Percentiles rank a stretch among this genome's conserved stretches.
phyloP scores from a whole-genome alignment of 2,113 vertebrate genomes.

The Zosterops japonicus region DNA sequence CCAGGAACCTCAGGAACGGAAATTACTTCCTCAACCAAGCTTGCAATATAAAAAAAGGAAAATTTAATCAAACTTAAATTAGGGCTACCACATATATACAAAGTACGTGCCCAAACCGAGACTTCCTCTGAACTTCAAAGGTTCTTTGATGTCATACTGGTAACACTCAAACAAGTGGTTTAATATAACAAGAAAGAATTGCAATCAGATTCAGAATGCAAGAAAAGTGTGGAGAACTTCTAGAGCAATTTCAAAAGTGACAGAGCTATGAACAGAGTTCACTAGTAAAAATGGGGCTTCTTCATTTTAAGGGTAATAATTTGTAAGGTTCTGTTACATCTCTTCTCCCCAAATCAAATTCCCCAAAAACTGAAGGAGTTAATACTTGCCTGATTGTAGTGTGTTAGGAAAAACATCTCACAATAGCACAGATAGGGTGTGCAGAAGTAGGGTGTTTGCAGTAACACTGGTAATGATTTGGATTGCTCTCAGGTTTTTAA shows the following conservation, averaged over 20 bases:
- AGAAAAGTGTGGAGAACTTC: neutral
- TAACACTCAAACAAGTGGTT: neutral
- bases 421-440: accelerated
- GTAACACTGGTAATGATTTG: accelerated
- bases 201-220: neutral
- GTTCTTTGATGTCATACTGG: neutral
- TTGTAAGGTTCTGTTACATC: neutral
- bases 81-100: neutral
- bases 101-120: neutral
- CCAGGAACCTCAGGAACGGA: neutral
- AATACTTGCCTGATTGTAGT: neutral
- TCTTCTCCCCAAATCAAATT: accelerated
- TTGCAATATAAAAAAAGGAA: neutral
- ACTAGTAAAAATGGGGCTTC: accelerated
- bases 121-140: neutral
- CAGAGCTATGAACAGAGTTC: neutral
- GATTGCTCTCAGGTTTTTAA: neutral
- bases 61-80: neutral
- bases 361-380: neutral
- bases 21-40: neutral
- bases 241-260: neutral
- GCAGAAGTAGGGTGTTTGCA: neutral
- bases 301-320: neutral
- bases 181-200: neutral
- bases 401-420: neutral